Conservation (phyloP, 1,140 invertebrate genomes). For the Portunus trituberculatus region DNA sequence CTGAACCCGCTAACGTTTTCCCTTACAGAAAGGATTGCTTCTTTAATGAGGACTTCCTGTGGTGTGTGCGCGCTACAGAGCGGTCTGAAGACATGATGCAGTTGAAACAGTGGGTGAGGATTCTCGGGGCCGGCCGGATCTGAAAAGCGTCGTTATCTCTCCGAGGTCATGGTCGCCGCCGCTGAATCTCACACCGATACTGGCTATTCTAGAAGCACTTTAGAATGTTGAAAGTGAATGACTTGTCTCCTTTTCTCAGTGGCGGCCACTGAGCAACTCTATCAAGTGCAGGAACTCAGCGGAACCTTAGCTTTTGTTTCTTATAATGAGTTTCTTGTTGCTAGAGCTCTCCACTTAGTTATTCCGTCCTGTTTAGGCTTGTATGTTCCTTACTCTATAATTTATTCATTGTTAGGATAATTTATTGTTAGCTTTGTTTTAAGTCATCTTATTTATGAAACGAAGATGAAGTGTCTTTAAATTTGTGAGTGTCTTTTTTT, state of each 20-base stretch:
- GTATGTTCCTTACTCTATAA: neutral
- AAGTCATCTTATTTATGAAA: neutral
- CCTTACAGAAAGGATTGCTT: slow-evolving; percentile 59
- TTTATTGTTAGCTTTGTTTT: neutral
- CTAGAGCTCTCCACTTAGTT: neutral
- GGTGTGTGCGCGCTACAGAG: slow-evolving; percentile 50
- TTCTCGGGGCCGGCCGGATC: slow-evolving; percentile 42
- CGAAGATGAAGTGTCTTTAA: no score
- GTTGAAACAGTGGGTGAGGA: slow-evolving; percentile 51
- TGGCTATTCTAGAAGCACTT: neutral
- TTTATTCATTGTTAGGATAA: neutral
- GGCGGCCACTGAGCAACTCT: neutral
- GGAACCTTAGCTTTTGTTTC: neutral
- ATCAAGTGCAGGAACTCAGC: neutral
- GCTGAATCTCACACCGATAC: neutral
- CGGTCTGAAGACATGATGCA: slow-evolving; percentile 41
- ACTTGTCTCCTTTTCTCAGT: neutral
- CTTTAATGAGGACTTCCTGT: slow-evolving; percentile 55
- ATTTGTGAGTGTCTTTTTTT: no score
- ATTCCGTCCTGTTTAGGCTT: neutral
- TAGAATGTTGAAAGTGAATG: no score
- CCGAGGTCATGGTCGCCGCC: neutral
- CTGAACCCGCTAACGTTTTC: neutral
- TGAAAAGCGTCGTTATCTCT: neutral
- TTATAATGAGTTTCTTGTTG: neutral